Conservation (phyloP, 2,797 vertebrate species). For the Danio tinwini region DNA sequence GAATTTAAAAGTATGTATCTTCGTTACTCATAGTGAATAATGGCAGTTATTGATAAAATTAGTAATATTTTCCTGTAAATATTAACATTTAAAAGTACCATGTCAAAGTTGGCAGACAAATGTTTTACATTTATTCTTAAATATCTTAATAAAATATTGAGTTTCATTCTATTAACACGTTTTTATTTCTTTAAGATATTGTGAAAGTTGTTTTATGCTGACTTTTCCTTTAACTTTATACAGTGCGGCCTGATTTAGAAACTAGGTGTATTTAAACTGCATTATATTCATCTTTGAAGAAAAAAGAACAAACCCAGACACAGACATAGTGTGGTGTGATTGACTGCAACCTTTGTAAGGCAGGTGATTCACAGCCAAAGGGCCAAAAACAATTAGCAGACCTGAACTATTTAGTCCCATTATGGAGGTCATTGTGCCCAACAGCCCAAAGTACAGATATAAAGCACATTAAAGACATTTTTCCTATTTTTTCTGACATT, state of each 20-base stretch:
- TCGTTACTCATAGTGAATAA: background rate
- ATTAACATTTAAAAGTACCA: background rate
- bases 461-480: background rate
- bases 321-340: background rate
- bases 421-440: background rate
- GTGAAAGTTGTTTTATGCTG: too few species aligned
- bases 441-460: background rate
- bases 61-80: background rate
- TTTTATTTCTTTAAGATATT: background rate
- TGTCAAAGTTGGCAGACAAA: too few species aligned
- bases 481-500: background rate
- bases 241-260: too few species aligned
- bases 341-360: background rate
- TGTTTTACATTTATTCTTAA: too few species aligned
- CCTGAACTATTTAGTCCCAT: background rate
- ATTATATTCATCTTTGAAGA: background rate
- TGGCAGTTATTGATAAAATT: background rate
- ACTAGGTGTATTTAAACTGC: too few species aligned
- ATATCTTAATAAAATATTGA: too few species aligned
- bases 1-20: too few species aligned
- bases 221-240: too few species aligned
- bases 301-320: background rate
- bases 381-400: conserved; percentile 5
- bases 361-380: conserved; percentile 7
- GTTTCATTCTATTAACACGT: background rate